These are phyloP conservation scores for Dreissena rostriformis DNA, from an alignment of 1,140 invertebrate genomes.

Conservation along the genomic window DNA sequence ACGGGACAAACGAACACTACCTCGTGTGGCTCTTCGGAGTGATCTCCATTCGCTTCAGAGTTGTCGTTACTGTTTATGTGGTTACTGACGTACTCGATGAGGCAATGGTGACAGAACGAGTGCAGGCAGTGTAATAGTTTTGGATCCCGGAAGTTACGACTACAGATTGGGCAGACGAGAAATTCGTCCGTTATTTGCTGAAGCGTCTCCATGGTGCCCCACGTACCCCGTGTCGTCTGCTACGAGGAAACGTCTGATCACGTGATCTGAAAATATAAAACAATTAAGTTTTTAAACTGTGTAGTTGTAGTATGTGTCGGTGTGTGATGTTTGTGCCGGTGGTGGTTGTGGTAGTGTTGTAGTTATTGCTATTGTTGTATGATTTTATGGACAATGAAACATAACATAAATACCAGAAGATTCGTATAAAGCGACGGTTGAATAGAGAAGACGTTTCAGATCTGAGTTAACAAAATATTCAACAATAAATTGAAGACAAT, in stretches of 20 bases:
- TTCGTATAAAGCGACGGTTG: too few species aligned
- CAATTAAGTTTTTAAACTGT: too few species aligned
- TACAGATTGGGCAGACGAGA: conserved; percentile 69
- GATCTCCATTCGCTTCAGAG: conserved; percentile 7
- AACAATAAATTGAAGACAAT: too few species aligned
- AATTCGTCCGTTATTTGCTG: conserved; percentile 69
- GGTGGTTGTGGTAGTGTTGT: too few species aligned
- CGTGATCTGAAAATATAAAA: background rate
- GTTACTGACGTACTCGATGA: conserved; percentile 83
- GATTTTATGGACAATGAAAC: too few species aligned
- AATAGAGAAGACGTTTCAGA: too few species aligned
- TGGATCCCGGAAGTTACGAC: conserved; percentile 62
- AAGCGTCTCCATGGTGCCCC: conserved; percentile 69
- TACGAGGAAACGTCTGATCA: background rate
- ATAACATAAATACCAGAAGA: too few species aligned
- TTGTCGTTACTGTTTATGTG: conserved; percentile 77
- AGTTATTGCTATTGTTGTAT: too few species aligned
- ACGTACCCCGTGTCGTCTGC: conserved; percentile 57
- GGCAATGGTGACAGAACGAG: conserved; percentile 81
- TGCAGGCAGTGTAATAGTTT: conserved; percentile 74
- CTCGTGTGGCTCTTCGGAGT: conserved; percentile 3
- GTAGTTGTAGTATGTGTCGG: too few species aligned
- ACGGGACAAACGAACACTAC: conserved; percentile 74
- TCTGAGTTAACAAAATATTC: too few species aligned
- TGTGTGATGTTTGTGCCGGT: too few species aligned